These are phyloP conservation scores for Tachycineta bicolor DNA, from an alignment of 2,113 vertebrate species.

Conservation along the genomic window DNA sequence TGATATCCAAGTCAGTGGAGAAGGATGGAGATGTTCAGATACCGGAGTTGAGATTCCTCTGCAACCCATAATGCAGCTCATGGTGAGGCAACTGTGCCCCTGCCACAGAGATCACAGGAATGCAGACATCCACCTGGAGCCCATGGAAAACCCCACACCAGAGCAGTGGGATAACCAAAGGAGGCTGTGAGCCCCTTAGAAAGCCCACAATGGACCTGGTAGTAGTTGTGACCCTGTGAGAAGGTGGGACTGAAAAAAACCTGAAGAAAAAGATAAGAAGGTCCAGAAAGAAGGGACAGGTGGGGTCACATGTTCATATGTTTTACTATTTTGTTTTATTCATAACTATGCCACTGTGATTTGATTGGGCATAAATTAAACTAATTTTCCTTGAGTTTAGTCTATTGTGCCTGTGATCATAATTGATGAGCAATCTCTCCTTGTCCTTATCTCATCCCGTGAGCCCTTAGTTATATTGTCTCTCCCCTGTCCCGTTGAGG, in stretches of 20 bases:
- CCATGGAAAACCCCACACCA: neutral
- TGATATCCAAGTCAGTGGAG: neutral
- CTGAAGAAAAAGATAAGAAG: neutral
- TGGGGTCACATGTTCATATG: accelerated
- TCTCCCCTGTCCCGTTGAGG: neutral
- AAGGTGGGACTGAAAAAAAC: neutral
- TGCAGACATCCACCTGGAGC: neutral
- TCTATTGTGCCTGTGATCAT: accelerated
- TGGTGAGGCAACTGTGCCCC: neutral
- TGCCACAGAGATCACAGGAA: neutral
- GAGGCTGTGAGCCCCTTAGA: neutral
- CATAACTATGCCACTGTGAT: neutral
- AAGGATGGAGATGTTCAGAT: neutral
- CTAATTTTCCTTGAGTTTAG: neutral
- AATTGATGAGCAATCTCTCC: neutral
- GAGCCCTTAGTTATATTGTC: neutral
- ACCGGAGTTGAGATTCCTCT: neutral
- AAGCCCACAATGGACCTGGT: accelerated
- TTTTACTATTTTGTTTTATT: neutral
- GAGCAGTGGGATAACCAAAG: neutral
- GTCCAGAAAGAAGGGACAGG: neutral
- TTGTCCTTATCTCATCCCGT: neutral
- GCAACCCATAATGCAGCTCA: accelerated
- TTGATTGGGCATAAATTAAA: neutral
- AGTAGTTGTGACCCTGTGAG: neutral